A percentile compares a stretch with the other conserved stretches of the same genome.
Conservation (phyloP, 2,888 invertebrate species). For the Stegophylla sp. region DNA sequence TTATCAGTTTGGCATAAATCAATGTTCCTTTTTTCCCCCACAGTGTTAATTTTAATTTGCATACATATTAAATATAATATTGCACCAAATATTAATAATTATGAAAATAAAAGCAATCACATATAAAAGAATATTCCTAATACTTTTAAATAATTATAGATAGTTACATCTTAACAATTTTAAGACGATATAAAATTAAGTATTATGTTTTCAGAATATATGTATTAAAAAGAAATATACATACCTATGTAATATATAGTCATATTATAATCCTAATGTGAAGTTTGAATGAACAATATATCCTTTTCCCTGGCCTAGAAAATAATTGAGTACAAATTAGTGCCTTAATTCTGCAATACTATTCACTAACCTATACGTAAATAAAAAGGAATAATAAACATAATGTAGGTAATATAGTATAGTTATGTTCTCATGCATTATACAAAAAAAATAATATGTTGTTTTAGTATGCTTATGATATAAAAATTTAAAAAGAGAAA, state of each 20-base stretch:
- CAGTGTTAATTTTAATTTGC: conserved; percentile 21
- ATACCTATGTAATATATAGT: not conserved
- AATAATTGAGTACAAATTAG: conserved; percentile 56
- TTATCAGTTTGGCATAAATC: not conserved
- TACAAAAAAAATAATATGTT: not conserved
- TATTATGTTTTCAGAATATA: conserved; percentile 30
- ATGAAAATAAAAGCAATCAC: conserved; percentile 22
- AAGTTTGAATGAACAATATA: conserved; percentile 43
- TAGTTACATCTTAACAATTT: conserved; percentile 5
- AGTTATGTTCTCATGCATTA: conserved; percentile 20
- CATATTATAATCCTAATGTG: conserved; percentile 2
- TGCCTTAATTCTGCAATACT: conserved; percentile 55
- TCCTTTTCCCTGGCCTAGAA: conserved; percentile 34
- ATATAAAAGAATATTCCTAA: conserved; percentile 22
- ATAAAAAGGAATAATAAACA: conserved; percentile 14
- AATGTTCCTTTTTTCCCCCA: not conserved
- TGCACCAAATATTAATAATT: conserved; percentile 24
- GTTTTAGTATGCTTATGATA: conserved; percentile 6
- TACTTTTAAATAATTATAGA: conserved; percentile 8
- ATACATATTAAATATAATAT: conserved; percentile 19
- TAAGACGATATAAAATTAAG: conserved; percentile 17
- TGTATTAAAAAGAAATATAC: not conserved
- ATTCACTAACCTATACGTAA: conserved; percentile 42
- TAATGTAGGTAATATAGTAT: not conserved
- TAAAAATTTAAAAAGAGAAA: not conserved